Evolutionary conservation across 2,113 vertebrate species (phyloP).

Genomic region (Platanista minor): DNA sequence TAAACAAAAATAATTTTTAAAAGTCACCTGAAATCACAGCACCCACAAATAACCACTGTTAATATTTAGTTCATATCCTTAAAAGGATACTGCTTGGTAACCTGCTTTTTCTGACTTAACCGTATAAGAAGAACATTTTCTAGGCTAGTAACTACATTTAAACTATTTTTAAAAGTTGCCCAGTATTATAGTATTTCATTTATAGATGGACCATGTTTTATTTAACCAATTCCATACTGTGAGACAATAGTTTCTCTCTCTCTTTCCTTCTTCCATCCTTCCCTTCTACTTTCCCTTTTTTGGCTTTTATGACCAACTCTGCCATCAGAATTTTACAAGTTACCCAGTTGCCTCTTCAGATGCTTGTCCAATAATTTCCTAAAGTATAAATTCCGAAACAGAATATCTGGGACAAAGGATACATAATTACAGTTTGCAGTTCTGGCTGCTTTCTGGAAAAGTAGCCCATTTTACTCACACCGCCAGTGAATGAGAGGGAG

Average conservation of each 20-base stretch:
- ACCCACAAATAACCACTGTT: conserved; percentile 59
- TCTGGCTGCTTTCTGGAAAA: background rate
- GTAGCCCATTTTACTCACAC: background rate
- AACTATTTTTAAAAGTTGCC: conserved; percentile 37
- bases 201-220: conserved; percentile 40
- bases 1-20: conserved; percentile 69
- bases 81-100: conserved; percentile 63
- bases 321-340: background rate
- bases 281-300: background rate
- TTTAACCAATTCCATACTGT: conserved; percentile 39
- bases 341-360: background rate
- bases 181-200: conserved; percentile 31
- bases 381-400: background rate
- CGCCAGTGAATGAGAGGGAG: background rate
- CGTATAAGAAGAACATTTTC: conserved; percentile 50
- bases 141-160: background rate
- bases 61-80: conserved; percentile 60
- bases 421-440: background rate
- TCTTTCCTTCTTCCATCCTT: background rate
- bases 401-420: background rate
- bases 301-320: background rate
- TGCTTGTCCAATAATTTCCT: background rate
- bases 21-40: conserved; percentile 70
- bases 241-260: background rate
- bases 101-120: conserved; percentile 55